These are phyloP conservation scores for Meloidogyne floridensis DNA, from an alignment of 1,140 invertebrate genomes.

Conservation along the genomic window DNA sequence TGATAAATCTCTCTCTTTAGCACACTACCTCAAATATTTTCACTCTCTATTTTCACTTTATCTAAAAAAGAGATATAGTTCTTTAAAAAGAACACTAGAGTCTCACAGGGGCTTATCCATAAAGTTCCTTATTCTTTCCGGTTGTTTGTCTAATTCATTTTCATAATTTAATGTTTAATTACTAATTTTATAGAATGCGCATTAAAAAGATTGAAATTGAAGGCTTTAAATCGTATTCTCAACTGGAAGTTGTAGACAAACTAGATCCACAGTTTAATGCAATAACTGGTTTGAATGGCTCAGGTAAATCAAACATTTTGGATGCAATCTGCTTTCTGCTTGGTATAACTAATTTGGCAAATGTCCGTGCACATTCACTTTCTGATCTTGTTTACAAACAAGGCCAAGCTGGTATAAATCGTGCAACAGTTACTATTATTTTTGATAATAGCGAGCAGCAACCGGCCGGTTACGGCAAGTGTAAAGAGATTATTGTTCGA, in stretches of 20 bases:
- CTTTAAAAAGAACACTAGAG: too few relatives aligned
- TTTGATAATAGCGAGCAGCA: conserved; percentile 86
- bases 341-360: conserved; percentile 89
- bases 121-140: too few relatives aligned
- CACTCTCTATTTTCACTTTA: too few relatives aligned
- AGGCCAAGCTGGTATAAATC: conserved; percentile 91
- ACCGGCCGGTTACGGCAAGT: conserved; percentile 88
- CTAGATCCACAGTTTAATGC: conserved; percentile 96
- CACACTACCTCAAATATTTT: too few relatives aligned
- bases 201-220: conserved; percentile 91
- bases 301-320: conserved; percentile 96
- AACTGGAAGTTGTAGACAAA: conserved; percentile 84
- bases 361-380: conserved; percentile 68
- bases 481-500: conserved; percentile 88
- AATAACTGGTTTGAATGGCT: conserved; percentile 96
- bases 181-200: conserved; percentile 74
- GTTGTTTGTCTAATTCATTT: too few relatives aligned
- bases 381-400: conserved; percentile 91
- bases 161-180: too few relatives aligned
- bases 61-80: too few relatives aligned
- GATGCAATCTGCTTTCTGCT: conserved; percentile 97
- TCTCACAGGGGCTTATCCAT: too few relatives aligned
- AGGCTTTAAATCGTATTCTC: conserved; percentile 97
- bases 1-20: too few relatives aligned
- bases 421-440: conserved; percentile 90